phyloP scores from a whole-genome alignment of 2,797 vertebrate species.

The Hybognathus amarus region DNA sequence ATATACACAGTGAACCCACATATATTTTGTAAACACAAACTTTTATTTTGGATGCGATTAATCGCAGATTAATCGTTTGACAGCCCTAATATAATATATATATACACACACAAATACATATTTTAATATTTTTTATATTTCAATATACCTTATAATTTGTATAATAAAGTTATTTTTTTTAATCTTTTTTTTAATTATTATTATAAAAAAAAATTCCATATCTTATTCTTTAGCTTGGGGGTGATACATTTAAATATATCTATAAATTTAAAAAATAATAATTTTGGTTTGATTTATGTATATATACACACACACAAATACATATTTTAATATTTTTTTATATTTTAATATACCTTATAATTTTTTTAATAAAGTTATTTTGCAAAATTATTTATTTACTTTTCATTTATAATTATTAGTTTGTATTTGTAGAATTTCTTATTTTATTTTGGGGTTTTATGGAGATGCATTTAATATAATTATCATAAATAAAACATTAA shows the following conservation, averaged over 20 bases:
- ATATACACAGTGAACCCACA: too few relatives aligned
- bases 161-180: too few relatives aligned
- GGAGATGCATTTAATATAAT: neutral
- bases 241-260: neutral
- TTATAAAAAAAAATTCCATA: too few relatives aligned
- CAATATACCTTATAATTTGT: too few relatives aligned
- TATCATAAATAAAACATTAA: neutral
- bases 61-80: too few relatives aligned
- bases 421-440: neutral
- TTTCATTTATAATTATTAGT: neutral
- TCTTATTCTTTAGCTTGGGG: neutral
- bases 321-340: too few relatives aligned
- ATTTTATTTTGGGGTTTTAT: neutral
- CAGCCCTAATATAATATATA: too few relatives aligned
- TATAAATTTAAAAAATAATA: neutral
- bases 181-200: too few relatives aligned
- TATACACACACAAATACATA: too few relatives aligned
- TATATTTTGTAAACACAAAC: too few relatives aligned
- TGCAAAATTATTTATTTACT: neutral
- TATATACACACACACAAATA: neutral
- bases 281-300: neutral
- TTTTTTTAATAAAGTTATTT: neutral
- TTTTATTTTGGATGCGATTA: too few relatives aligned
- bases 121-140: too few relatives aligned
- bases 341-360: neutral